phyloP scores from a whole-genome alignment of 2,797 vertebrate genomes.

The Gila robusta region DNA sequence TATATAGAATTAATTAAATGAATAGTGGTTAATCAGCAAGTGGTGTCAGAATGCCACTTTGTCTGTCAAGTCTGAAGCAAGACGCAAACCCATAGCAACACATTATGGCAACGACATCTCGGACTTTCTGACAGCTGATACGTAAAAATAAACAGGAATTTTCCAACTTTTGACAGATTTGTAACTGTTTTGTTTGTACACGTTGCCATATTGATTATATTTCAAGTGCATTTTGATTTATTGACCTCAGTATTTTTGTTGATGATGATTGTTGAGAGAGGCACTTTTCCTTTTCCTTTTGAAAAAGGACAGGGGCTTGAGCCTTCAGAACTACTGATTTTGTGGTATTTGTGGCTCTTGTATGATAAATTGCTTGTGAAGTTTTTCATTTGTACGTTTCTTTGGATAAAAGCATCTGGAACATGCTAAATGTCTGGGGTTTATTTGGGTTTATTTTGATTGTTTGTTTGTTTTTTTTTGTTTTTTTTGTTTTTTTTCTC shows the following conservation, averaged over 20 bases:
- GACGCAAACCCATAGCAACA: neutral
- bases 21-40: neutral
- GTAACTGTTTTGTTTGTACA: neutral
- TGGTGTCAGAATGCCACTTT: neutral
- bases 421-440: neutral
- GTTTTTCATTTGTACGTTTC: neutral
- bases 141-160: neutral
- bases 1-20: neutral
- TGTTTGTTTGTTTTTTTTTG: conserved; percentile 4
- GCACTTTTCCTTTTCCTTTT: neutral
- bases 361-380: neutral
- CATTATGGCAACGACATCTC: neutral
- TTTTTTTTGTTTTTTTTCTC: conserved; percentile 43
- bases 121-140: neutral
- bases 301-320: neutral
- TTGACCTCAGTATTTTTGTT: neutral
- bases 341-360: neutral
- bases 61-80: neutral
- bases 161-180: neutral
- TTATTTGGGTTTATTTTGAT: neutral
- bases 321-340: neutral
- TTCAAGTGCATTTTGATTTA: neutral
- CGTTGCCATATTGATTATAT: neutral
- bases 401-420: neutral
- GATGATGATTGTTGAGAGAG: neutral